A percentile compares a stretch with the other conserved stretches of the same genome.
Conservation (phyloP, 2,113 vertebrate genomes). For the Morphnarchus princeps region DNA sequence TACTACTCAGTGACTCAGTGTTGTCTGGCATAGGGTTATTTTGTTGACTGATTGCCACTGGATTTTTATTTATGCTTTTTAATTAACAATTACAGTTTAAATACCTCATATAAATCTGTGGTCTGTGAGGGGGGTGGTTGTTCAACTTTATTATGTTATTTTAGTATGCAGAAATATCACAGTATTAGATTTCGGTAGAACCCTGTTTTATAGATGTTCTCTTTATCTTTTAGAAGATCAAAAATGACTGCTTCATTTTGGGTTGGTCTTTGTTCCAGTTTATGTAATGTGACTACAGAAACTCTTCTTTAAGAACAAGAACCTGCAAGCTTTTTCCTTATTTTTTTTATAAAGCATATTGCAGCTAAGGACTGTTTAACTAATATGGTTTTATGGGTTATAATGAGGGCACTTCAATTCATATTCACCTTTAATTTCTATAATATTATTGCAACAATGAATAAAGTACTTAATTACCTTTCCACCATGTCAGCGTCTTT, state of each 20-base stretch:
- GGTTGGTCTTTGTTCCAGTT: not conserved
- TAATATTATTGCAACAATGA: constrained; percentile 44
- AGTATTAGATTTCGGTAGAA: constrained; percentile 17
- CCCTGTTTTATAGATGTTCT: not conserved
- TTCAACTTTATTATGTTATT: constrained; percentile 36
- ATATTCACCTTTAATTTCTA: constrained; percentile 48
- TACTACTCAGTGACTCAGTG: not conserved
- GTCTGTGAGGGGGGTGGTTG: not conserved
- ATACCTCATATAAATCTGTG: constrained; percentile 22
- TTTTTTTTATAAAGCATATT: not conserved
- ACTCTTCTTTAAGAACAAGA: not conserved
- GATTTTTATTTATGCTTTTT: constrained; percentile 63
- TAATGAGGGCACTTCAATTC: constrained; percentile 53
- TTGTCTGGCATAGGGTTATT: constrained; percentile 51
- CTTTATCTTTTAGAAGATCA: not conserved
- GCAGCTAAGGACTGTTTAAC: constrained; percentile 30
- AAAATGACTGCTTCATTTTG: not conserved
- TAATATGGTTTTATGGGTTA: constrained; percentile 36
- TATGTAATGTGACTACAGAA: not conserved
- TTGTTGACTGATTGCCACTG: constrained; percentile 28
- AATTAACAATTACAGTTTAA: constrained; percentile 62
- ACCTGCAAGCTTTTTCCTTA: not conserved
- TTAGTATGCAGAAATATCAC: constrained; percentile 44
- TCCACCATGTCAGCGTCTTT: not conserved
- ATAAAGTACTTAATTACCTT: constrained; percentile 50